These are phyloP conservation scores for Bettongia penicillata DNA, from an alignment of 2,113 vertebrate genomes.

Conservation along the genomic window DNA sequence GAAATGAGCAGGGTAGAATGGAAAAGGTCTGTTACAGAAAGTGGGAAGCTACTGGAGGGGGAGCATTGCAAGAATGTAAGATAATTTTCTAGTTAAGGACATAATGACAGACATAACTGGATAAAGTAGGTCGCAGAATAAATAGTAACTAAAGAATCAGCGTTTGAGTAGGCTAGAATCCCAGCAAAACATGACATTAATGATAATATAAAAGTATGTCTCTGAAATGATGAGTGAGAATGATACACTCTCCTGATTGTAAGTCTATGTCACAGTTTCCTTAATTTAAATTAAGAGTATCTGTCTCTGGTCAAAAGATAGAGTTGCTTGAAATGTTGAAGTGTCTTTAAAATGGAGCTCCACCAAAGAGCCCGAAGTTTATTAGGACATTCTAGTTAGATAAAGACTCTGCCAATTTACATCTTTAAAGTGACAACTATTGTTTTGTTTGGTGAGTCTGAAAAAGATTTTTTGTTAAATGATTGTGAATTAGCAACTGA, in stretches of 20 bases:
- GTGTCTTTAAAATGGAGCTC: neutral
- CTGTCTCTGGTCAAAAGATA: neutral
- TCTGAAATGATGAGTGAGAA: neutral
- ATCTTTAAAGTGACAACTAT: neutral
- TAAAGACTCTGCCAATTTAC: neutral
- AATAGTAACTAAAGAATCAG: neutral
- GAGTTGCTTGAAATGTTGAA: neutral
- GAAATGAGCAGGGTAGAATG: neutral
- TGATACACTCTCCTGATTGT: neutral
- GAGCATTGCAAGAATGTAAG: neutral
- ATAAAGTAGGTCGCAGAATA: neutral
- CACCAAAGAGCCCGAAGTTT: neutral
- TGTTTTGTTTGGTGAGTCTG: neutral
- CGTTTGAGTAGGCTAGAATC: constrained; percentile 8
- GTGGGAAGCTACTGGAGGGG: neutral
- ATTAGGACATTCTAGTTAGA: neutral
- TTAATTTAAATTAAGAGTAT: neutral
- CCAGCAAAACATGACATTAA: neutral
- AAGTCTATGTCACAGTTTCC: constrained; percentile 3
- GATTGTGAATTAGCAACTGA: constrained; percentile 13
- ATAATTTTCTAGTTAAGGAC: neutral
- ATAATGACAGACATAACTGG: neutral
- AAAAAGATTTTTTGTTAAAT: constrained; percentile 6
- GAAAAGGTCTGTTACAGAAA: neutral
- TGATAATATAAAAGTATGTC: constrained; percentile 5